Percentiles rank a stretch among this genome's conserved stretches.
Conservation (phyloP, 2,888 invertebrate genomes). For the Gasteruption jaculator region DNA sequence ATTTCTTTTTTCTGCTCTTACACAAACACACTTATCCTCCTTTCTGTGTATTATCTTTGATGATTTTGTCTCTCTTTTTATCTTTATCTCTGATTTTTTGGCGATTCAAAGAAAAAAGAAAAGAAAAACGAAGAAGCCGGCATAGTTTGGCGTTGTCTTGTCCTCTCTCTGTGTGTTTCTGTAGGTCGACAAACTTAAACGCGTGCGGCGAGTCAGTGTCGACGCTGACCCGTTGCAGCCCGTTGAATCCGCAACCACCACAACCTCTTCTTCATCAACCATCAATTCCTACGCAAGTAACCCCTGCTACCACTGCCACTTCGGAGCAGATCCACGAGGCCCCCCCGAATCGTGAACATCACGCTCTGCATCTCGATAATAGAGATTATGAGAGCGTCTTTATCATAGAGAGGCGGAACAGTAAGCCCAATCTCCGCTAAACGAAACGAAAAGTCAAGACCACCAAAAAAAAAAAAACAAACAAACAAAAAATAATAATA, state of each 20-base stretch:
- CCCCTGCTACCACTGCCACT: constrained; percentile 49
- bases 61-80: constrained; percentile 6
- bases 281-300: constrained; percentile 51
- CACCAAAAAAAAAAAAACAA: constrained; percentile 25
- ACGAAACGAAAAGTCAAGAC: constrained; percentile 24
- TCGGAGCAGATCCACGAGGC: constrained; percentile 51
- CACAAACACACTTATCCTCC: too few species aligned
- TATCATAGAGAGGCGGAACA: constrained; percentile 59
- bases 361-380: constrained; percentile 53
- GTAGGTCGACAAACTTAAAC: constrained; percentile 53
- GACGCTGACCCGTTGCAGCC: constrained; percentile 53
- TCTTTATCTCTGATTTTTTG: constrained; percentile 12
- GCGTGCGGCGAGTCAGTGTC: constrained; percentile 53
- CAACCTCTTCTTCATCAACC: constrained; percentile 49
- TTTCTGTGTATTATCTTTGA: too few species aligned
- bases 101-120: constrained; percentile 13
- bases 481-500: constrained; percentile 13
- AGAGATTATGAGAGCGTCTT: constrained; percentile 73
- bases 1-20: too few species aligned
- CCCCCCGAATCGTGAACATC: constrained; percentile 51
- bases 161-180: constrained; percentile 46
- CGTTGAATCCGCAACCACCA: constrained; percentile 51
- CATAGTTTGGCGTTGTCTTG: constrained; percentile 44
- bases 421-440: constrained; percentile 52
- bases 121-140: constrained; percentile 19